Base-by-base conservation (phyloP, 2,888 invertebrate species). In the Plagodis dolabraria region DNA sequence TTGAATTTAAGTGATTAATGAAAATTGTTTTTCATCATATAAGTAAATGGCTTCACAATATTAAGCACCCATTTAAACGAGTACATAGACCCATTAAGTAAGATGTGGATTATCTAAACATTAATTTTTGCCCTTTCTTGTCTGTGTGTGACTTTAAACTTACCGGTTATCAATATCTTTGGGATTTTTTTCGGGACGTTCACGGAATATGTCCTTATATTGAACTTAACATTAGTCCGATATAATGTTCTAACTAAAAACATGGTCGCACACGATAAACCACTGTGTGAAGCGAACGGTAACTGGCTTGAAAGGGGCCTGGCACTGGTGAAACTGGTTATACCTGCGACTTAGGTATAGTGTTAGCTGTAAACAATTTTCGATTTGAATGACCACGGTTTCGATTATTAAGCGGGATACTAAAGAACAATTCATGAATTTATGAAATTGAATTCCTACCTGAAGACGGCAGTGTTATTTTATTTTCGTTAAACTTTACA, bases 91-190 rank as follows among this genome's bases (percentile, higher is more conserved):
- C 1, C 22, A 22, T 22, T 22, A 2, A 22, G 22, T 22, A 22
- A 22, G 1, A 22, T 22, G 4, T 22, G 22, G 22, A 22, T 22
- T 36, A 7, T 36, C 2, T 2, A 36, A 36, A 36, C 9, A 36
- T 1, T 9, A 5, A 4, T 7, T 36, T 36, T 36, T 36, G 2
- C 2, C 7, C 36, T 36, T 22, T 22, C n/a, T n/a, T n/a, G n/a
- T 22, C 22, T 22, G 22, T 2, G 22, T n/a, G n/a, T 6, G 11
- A 43, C 12, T 43, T 43, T 5, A 43, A 72, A 86, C 87, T 92
- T 77, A 94, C 94, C 94, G 46, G 94, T 94, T 45, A 94, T 94
- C 47, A 94, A 83, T 72, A 94, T 94, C 79, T 93, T 92, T 34
- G 94, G 94, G 6, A 89, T 80, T 52, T 77, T 86, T 65, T 77